Evolutionary conservation across 2,797 vertebrate species (phyloP).

Genomic region (Melanotaenia parkinsoni): DNA sequence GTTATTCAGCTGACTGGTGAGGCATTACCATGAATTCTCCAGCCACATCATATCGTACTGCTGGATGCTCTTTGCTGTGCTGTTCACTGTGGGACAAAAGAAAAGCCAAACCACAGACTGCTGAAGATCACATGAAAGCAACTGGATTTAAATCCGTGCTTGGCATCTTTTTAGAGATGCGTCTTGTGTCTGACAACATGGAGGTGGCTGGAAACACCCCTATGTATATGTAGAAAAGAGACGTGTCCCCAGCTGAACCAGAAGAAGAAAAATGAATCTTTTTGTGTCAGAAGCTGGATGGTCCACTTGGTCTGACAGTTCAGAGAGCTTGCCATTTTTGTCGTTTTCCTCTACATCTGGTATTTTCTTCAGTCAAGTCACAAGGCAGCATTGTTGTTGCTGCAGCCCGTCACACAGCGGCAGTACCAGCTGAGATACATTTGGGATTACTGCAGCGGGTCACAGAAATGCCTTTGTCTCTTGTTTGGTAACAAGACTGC

Average conservation of each 20-base stretch:
- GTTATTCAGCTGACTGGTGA: conserved; percentile 88
- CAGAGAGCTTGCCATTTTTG: conserved; percentile 48
- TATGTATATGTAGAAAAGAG: conserved; percentile 30
- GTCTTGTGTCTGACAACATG: conserved; percentile 31
- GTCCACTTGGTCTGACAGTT: conserved; percentile 29
- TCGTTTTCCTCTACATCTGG: conserved; percentile 54
- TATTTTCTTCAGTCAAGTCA: conserved; percentile 56
- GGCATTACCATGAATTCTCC: conserved; percentile 78
- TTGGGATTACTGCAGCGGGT: conserved; percentile 38
- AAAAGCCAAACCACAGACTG: conserved; percentile 5
- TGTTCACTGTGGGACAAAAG: conserved; percentile 30
- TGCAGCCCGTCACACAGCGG: conserved; percentile 29
- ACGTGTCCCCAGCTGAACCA: conserved; percentile 48
- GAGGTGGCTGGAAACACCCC: conserved; percentile 28
- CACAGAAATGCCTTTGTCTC: conserved; percentile 47
- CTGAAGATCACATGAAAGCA: conserved; percentile 30
- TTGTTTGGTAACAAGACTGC: conserved; percentile 40
- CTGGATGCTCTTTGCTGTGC: conserved; percentile 26
- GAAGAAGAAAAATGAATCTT: conserved; percentile 15
- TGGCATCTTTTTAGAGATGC: conserved; percentile 18
- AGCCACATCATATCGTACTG: conserved; percentile 21
- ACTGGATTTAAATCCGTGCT: conserved; percentile 20
- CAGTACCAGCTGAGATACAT: conserved; percentile 31
- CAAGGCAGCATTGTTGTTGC: conserved; percentile 46
- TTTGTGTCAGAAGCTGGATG: conserved; percentile 41